Evolutionary conservation across 2,797 vertebrate genomes (phyloP), one percentile per base, ranked within the genome.

Genomic region (Poliocrania exsul): DNA sequence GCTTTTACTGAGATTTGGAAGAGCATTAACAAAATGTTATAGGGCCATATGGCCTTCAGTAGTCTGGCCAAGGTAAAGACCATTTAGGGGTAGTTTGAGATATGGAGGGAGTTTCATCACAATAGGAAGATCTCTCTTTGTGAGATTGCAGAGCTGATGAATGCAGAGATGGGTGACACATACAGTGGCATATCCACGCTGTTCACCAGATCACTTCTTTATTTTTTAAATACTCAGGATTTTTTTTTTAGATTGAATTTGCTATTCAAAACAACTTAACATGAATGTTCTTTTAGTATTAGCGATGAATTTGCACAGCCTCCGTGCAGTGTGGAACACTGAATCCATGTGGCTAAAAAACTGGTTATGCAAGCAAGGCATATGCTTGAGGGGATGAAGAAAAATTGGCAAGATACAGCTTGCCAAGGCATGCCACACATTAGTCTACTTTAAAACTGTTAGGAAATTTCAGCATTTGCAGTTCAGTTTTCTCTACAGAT

Each of bases 401-500:
- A 94, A 94, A 96, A 95, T 73, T 90, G 93, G 95, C 95, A 96
- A 96, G 93, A 90, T 90, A 67, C 44, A 88, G 89, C 95, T 92
- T 95, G 95, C 94, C 95, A 96, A 95, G 85, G 91, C 95, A 96
- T 95, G 91, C 95, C 95, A 95, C 96, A 96, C 92, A 92, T 94
- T 95, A 96, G 93, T 93, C 87, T 81, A 60, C 93, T 95, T 94
- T 84, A 92, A 93, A 94, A 93, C 93, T 91, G 93, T 86, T 93
- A 88, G 91, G 92, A 90, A 92, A 90, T 95, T 86, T 86, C 93
- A 93, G 90, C 77, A 57, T 67, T 96, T 85, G 80, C 95, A 80
- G 92, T 77, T 95, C 77, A 40, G 86, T 93, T 93, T 92, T 84
- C 74, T 90, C 66, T 60, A 77, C 47, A 62, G 78, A 93, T 79